phyloP scores from a whole-genome alignment of 2,113 vertebrate genomes.

The Laterallus jamaicensis region DNA sequence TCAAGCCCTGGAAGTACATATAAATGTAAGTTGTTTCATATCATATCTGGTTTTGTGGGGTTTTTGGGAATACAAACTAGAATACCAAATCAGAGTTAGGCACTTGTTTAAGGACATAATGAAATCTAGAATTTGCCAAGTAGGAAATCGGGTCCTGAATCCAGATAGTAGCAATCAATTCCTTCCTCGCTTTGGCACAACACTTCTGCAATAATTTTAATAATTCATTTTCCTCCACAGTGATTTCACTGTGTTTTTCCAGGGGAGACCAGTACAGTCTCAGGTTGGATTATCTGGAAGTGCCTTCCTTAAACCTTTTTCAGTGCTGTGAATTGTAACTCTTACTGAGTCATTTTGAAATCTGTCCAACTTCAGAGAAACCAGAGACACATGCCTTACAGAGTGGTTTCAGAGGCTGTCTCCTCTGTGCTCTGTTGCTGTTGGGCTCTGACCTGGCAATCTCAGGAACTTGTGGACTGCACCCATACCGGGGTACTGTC shows the following conservation, averaged over 20 bases:
- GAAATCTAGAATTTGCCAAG: neutral
- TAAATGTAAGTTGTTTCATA: neutral
- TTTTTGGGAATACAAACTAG: slow-evolving; percentile 57
- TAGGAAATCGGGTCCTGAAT: neutral
- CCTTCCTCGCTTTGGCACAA: neutral
- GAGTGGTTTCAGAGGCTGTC: neutral
- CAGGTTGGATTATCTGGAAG: neutral
- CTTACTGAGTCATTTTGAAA: neutral
- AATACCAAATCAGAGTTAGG: neutral
- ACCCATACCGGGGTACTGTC: neutral
- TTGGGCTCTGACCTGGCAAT: neutral
- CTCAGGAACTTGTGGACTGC: neutral
- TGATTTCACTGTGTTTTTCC: neutral
- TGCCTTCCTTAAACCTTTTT: neutral
- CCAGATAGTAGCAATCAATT: neutral
- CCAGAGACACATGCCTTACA: neutral
- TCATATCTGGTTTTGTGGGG: neutral
- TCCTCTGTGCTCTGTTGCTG: neutral
- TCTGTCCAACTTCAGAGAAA: neutral
- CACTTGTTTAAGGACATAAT: neutral
- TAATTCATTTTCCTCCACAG: neutral
- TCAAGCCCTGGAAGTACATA: slow-evolving; percentile 23
- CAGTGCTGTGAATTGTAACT: neutral
- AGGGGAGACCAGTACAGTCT: neutral
- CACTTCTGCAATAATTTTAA: neutral